Percentiles rank a stretch among this genome's conserved stretches.
phyloP scores from a whole-genome alignment of 2,113 vertebrate genomes.

The Prionailurus bengalensis region DNA sequence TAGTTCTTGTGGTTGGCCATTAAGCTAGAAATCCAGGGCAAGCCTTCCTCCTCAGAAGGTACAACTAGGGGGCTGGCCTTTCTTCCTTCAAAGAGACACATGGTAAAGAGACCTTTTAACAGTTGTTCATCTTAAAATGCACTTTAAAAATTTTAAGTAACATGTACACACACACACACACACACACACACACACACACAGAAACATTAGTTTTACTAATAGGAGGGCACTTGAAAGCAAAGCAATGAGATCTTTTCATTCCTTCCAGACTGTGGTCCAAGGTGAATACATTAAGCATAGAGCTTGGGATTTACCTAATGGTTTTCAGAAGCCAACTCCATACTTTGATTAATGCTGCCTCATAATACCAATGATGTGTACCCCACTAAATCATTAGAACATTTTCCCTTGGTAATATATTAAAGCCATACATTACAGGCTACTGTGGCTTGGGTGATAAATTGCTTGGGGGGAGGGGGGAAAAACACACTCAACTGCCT shows the following conservation, averaged over 20 bases:
- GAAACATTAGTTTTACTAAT: not conserved
- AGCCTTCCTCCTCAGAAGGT: not conserved
- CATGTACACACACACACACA: not conserved
- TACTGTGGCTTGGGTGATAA: slow-evolving; percentile 60
- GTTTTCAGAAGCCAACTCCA: slow-evolving; percentile 71
- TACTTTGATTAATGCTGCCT: slow-evolving; percentile 71
- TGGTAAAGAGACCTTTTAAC: not conserved
- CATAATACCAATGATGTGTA: slow-evolving; percentile 54
- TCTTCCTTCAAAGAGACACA: slow-evolving; percentile 8
- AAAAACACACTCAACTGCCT: not conserved
- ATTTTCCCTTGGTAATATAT: slow-evolving; percentile 65
- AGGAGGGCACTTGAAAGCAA: slow-evolving; percentile 58
- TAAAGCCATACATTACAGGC: slow-evolving; percentile 61
- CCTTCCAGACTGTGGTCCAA: slow-evolving; percentile 59
- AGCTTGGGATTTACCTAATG: slow-evolving; percentile 74
- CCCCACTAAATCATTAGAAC: slow-evolving; percentile 70
- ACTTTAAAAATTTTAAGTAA: slow-evolving; percentile 38
- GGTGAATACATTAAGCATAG: slow-evolving; percentile 52
- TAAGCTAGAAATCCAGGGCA: not conserved
- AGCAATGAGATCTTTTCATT: slow-evolving; percentile 50
- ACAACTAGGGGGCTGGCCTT: not conserved
- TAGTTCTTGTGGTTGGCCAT: not conserved
- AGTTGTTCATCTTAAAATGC: not conserved
- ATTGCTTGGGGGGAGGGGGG: not conserved
- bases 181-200: not conserved